Conservation (phyloP, 2,113 vertebrate species). For the Nycticryphes semicollaris region DNA sequence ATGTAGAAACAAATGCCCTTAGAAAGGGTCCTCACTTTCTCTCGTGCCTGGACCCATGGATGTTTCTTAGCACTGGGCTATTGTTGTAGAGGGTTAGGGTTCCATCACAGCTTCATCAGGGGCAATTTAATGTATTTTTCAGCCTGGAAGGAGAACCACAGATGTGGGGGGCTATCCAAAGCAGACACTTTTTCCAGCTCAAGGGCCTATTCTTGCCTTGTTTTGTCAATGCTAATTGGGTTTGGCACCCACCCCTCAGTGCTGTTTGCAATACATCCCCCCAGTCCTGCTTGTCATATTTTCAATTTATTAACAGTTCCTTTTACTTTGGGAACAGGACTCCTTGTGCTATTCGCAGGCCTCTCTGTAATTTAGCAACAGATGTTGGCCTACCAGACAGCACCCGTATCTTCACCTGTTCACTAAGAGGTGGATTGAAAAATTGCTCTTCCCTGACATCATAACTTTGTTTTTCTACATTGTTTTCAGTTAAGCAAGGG, state of each 20-base stretch:
- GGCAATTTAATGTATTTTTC: background rate
- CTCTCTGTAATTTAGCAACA: background rate
- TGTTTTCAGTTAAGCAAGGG: background rate
- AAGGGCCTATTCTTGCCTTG: fast-evolving
- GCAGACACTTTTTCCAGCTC: background rate
- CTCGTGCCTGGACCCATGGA: background rate
- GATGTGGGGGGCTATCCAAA: background rate
- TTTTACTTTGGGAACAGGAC: background rate
- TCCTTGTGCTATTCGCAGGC: background rate
- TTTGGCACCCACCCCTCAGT: background rate
- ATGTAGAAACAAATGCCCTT: background rate
- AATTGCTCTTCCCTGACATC: background rate
- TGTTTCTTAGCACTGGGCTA: background rate
- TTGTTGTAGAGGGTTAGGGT: conserved; percentile 34
- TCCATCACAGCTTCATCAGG: conserved; percentile 30
- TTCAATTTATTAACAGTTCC: background rate
- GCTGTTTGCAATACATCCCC: background rate
- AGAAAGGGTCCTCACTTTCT: background rate
- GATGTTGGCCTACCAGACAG: background rate
- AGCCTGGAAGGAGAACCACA: background rate
- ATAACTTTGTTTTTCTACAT: background rate
- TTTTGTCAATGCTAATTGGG: background rate
- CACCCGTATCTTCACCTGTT: background rate
- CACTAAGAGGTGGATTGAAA: background rate
- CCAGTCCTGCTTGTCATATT: background rate